Evolutionary conservation across 2,113 vertebrate genomes (phyloP).

Genomic region (Eurypyga helias): DNA sequence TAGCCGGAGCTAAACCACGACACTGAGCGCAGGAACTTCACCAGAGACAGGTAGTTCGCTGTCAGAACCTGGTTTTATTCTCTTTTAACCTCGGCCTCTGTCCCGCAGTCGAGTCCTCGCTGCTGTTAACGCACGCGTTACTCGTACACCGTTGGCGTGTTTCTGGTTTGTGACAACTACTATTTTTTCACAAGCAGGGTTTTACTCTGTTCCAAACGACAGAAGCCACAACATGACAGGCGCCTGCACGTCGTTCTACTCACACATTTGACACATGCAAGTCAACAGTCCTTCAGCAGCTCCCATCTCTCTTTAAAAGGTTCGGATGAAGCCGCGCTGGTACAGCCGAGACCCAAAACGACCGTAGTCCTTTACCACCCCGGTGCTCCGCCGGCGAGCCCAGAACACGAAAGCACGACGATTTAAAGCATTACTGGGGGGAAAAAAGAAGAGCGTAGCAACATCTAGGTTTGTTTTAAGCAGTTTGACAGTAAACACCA

Average conservation of each 20-base stretch:
- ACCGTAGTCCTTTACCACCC: neutral
- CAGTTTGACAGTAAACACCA: neutral
- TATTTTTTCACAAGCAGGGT: slow-evolving; percentile 16
- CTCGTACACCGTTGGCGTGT: neutral
- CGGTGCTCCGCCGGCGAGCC: neutral
- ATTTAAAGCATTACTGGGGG: neutral
- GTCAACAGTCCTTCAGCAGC: neutral
- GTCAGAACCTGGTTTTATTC: slow-evolving; percentile 67
- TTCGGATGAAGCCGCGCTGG: neutral
- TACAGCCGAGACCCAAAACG: neutral
- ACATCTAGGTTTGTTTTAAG: neutral
- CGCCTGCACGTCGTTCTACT: neutral
- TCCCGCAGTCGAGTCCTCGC: neutral
- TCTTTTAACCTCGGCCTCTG: slow-evolving; percentile 8
- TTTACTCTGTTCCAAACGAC: slow-evolving; percentile 12
- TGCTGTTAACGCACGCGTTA: neutral
- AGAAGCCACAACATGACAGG: slow-evolving; percentile 48
- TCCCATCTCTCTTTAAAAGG: neutral
- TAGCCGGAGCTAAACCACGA: too few relatives aligned
- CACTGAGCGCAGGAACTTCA: neutral
- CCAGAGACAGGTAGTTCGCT: neutral
- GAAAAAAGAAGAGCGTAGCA: neutral
- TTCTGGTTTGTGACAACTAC: neutral
- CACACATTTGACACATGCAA: slow-evolving; percentile 20
- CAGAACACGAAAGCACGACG: neutral